phyloP scores from a whole-genome alignment of 2,888 invertebrate species.

The Eupithecia subumbrata region DNA sequence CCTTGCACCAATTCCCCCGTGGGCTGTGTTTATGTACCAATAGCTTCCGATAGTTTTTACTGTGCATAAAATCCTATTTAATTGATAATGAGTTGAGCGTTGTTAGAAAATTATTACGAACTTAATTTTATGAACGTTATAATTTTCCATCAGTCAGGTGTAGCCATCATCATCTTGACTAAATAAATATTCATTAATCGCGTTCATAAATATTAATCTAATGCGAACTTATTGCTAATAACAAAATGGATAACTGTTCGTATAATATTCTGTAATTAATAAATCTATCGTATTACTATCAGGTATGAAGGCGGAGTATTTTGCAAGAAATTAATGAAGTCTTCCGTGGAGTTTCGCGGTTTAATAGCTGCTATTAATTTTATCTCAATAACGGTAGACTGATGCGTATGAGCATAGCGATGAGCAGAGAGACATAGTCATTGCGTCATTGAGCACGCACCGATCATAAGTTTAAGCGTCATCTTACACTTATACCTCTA shows the following conservation, averaged over 20 bases:
- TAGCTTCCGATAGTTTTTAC: not conserved
- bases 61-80: not conserved
- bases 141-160: not conserved
- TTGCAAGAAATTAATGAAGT: constrained; percentile 80
- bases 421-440: constrained; percentile 18
- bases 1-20: not conserved
- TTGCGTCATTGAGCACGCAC: not conserved
- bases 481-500: too few relatives aligned
- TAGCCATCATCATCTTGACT: constrained; percentile 2
- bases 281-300: constrained; percentile 76
- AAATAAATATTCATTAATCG: constrained; percentile 32
- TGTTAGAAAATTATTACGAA: not conserved
- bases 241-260: constrained; percentile 50
- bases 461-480: too few relatives aligned
- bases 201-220: constrained; percentile 28
- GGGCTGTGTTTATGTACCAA: not conserved
- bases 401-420: constrained; percentile 18
- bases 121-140: not conserved
- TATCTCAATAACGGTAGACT: constrained; percentile 67
- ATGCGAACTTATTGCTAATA: constrained; percentile 41
- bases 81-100: not conserved
- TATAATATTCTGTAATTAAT: constrained; percentile 71
- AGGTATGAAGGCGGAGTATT: constrained; percentile 72
- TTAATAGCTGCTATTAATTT: constrained; percentile 81
- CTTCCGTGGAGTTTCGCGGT: constrained; percentile 78